A percentile compares a stretch with the other conserved stretches of the same genome.
Evolutionary conservation across 2,888 invertebrate species (phyloP).

Genomic region (Rhodophaea formosa): DNA sequence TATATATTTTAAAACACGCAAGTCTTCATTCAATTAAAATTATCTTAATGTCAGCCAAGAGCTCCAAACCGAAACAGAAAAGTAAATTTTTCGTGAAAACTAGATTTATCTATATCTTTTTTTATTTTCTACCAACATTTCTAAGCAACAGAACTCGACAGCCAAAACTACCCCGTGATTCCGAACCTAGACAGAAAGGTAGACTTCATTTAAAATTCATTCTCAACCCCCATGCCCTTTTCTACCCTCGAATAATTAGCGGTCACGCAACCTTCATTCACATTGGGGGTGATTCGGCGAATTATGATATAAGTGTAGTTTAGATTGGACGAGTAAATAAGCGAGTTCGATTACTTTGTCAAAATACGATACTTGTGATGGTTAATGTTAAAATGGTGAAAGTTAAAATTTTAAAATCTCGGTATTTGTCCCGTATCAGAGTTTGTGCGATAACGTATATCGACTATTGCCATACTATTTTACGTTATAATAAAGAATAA

Average conservation of each 20-base stretch:
- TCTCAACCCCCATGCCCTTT: slow-evolving; percentile 14
- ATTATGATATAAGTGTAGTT: slow-evolving; percentile 35
- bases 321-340: background rate
- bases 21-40: no score
- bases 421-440: no score
- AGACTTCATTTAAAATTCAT: slow-evolving; percentile 18
- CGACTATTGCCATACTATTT: no score
- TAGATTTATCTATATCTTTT: background rate
- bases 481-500: no score
- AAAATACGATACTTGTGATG: no score
- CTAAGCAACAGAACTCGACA: slow-evolving; percentile 5
- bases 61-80: background rate
- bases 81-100: background rate
- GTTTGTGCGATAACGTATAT: no score
- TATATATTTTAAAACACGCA: no score
- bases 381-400: no score
- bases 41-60: no score
- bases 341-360: no score
- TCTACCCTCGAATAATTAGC: slow-evolving; percentile 44
- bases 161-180: background rate
- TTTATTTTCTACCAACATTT: background rate
- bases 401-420: no score
- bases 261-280: slow-evolving; percentile 60
- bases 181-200: slow-evolving; percentile 7
- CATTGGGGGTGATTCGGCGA: slow-evolving; percentile 36